These are phyloP conservation scores for Harpagus bidentatus DNA, from an alignment of 2,113 vertebrate species.

Conservation along the genomic window DNA sequence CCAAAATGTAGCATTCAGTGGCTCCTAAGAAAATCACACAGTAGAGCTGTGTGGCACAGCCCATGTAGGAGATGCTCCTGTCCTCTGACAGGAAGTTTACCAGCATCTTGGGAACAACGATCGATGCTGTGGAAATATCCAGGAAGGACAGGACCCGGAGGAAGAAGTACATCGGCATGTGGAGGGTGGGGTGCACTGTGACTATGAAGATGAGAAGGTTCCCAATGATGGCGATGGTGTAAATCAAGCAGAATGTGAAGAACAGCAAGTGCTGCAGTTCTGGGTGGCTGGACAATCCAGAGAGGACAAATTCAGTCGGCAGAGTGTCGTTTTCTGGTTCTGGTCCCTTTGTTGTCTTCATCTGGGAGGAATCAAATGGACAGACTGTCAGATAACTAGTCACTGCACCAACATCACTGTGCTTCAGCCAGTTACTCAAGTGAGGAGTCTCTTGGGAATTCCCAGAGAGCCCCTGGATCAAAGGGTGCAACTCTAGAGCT, in stretches of 20 bases:
- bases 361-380: neutral
- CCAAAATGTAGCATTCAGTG: neutral
- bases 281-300: neutral
- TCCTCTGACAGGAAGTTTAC: neutral
- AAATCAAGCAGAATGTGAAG: neutral
- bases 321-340: neutral
- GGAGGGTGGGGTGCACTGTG: neutral
- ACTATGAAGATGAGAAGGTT: neutral
- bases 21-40: neutral
- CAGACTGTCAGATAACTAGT: neutral
- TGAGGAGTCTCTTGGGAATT: neutral
- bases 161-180: slow-evolving; percentile 4
- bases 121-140: neutral
- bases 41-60: neutral
- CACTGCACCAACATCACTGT: too few species aligned
- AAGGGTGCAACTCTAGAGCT: neutral
- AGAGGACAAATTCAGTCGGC: neutral
- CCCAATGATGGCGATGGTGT: neutral
- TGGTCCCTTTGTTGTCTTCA: neutral
- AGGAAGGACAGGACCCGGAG: neutral
- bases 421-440: neutral
- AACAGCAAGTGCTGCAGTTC: neutral
- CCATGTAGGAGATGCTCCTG: neutral
- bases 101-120: neutral
- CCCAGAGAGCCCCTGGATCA: neutral